phyloP scores from a whole-genome alignment of 1,140 invertebrate species.

The Parasteatoda tepidariorum region DNA sequence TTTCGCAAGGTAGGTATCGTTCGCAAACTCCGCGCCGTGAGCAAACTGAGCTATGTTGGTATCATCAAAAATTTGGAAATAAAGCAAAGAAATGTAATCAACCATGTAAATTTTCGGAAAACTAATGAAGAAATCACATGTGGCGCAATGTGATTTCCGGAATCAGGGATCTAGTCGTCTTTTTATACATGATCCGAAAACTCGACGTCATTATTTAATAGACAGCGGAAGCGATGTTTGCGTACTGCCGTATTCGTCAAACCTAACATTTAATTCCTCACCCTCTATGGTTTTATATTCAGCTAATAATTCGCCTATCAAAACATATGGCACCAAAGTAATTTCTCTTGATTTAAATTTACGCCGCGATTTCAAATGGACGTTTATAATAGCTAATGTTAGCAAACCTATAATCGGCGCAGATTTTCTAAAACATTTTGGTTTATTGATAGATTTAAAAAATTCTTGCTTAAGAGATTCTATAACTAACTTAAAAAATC shows the following conservation, averaged over 20 bases:
- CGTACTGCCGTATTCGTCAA: not conserved
- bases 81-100: not conserved
- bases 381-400: slow-evolving; percentile 38
- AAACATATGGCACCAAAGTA: slow-evolving; percentile 35
- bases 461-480: slow-evolving; percentile 4
- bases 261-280: not conserved
- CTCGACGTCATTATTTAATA: not conserved
- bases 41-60: not conserved
- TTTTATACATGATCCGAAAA: not conserved
- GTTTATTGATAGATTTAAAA: slow-evolving; percentile 6
- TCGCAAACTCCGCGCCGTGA: not conserved
- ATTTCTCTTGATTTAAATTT: slow-evolving; percentile 14
- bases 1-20: not conserved
- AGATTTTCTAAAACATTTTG: slow-evolving; percentile 37
- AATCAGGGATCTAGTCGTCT: not conserved
- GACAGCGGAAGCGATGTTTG: slow-evolving; percentile 3
- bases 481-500: not conserved
- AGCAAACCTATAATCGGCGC: slow-evolving; percentile 45
- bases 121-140: slow-evolving; percentile 12
- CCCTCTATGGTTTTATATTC: not conserved
- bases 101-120: not conserved
- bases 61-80: not conserved
- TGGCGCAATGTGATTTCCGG: slow-evolving; percentile 28
- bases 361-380: not conserved
- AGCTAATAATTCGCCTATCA: slow-evolving; percentile 42